Percentiles rank a stretch among this genome's conserved stretches.
Evolutionary conservation across 2,113 vertebrate species (phyloP).

Genomic region (Naja naja): DNA sequence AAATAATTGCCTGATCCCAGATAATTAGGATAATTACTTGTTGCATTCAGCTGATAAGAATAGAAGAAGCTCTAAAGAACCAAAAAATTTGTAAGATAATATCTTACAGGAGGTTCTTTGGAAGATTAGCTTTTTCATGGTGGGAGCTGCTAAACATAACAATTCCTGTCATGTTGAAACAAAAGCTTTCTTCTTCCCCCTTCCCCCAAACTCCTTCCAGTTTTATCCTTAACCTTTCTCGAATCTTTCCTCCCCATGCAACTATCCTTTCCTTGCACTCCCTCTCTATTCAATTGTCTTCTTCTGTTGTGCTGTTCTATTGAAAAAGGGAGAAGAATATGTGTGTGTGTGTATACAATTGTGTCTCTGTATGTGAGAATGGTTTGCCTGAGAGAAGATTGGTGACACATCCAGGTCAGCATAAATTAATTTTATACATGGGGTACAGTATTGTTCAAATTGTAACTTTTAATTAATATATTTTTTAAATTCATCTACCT

Average conservation of each 20-base stretch:
- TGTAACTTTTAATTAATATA: neutral
- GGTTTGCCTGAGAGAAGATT: neutral
- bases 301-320: neutral
- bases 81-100: neutral
- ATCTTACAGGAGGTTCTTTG: neutral
- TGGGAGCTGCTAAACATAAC: neutral
- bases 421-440: neutral
- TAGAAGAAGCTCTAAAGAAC: neutral
- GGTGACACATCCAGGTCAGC: neutral
- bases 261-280: neutral
- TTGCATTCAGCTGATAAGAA: neutral
- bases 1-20: neutral
- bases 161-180: neutral
- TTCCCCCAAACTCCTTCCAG: neutral
- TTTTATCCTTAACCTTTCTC: neutral
- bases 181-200: neutral
- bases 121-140: neutral
- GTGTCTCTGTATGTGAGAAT: neutral
- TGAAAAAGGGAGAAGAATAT: neutral
- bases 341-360: neutral
- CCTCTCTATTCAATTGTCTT: neutral
- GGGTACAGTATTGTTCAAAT: neutral
- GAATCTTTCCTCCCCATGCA: neutral
- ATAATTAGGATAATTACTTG: neutral
- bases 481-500: neutral